These are phyloP conservation scores for Panthera leo DNA, from an alignment of 2,113 vertebrate genomes.

Conservation along the genomic window DNA sequence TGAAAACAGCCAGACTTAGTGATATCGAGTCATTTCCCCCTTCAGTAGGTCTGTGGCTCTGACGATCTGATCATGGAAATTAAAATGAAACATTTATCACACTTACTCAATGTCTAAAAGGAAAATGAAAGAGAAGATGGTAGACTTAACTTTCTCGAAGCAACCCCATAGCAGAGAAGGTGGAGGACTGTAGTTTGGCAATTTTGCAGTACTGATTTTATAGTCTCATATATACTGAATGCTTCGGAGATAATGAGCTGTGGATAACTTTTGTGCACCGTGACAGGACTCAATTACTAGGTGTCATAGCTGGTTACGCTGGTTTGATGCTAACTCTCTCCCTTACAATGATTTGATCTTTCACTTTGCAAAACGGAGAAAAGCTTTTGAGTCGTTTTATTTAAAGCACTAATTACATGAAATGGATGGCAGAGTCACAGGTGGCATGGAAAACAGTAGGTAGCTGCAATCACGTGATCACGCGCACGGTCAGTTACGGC, in stretches of 20 bases:
- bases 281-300: not conserved
- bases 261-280: not conserved
- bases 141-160: not conserved
- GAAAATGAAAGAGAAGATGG: constrained; percentile 21
- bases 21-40: not conserved
- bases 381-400: constrained; percentile 8
- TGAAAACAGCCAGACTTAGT: not conserved
- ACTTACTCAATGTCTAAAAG: not conserved
- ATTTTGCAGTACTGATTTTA: not conserved
- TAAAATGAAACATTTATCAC: not conserved
- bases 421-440: not conserved
- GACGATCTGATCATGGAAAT: not conserved
- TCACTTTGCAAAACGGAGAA: not conserved
- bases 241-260: not conserved
- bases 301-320: not conserved
- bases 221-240: not conserved
- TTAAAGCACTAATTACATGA: not conserved
- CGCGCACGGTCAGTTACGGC: not conserved
- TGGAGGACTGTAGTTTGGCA: not conserved
- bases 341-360: not conserved
- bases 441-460: not conserved
- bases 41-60: constrained; percentile 25
- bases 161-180: not conserved
- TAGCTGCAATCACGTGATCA: not conserved
- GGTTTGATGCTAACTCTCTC: not conserved